Percentiles rank a stretch among this genome's conserved stretches.
phyloP scores from a whole-genome alignment of 2,797 vertebrate species.

The Ambastaia sidthimunki region DNA sequence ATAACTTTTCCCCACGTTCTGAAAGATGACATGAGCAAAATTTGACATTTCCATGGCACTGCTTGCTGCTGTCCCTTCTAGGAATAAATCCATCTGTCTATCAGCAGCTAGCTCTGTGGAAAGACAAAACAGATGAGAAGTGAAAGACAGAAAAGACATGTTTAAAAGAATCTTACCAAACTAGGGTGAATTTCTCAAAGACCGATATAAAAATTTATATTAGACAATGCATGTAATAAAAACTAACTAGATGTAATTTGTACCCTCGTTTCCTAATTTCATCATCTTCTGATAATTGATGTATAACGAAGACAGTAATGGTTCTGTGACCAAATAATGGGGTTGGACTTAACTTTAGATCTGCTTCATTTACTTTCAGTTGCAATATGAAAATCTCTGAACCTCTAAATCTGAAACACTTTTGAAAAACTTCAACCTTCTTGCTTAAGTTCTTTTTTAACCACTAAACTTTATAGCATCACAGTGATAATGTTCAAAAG shows the following conservation, averaged over 20 bases:
- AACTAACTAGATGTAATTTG: background rate
- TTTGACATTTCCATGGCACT: slow-evolving; percentile 92
- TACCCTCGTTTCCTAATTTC: no score
- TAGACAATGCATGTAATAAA: background rate
- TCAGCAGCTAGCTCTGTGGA: slow-evolving; percentile 64
- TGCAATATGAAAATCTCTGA: background rate
- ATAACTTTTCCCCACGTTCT: slow-evolving; percentile 98
- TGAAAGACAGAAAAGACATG: background rate
- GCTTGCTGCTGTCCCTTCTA: slow-evolving; percentile 80
- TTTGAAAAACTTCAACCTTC: background rate
- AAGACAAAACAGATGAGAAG: slow-evolving; percentile 20
- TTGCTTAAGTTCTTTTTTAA: background rate
- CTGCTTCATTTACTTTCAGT: background rate
- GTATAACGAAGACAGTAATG: background rate
- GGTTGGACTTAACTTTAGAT: background rate
- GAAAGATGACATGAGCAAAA: slow-evolving; percentile 99
- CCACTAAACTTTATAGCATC: background rate
- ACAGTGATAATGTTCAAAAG: background rate
- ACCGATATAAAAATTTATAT: background rate
- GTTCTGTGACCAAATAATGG: background rate
- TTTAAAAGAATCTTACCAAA: background rate
- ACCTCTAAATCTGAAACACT: background rate
- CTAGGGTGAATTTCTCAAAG: background rate
- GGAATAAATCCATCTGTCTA: slow-evolving; percentile 85
- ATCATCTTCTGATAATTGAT: background rate